Conservation (phyloP, 2,797 vertebrate genomes). For the Miopithecus talapoin region DNA sequence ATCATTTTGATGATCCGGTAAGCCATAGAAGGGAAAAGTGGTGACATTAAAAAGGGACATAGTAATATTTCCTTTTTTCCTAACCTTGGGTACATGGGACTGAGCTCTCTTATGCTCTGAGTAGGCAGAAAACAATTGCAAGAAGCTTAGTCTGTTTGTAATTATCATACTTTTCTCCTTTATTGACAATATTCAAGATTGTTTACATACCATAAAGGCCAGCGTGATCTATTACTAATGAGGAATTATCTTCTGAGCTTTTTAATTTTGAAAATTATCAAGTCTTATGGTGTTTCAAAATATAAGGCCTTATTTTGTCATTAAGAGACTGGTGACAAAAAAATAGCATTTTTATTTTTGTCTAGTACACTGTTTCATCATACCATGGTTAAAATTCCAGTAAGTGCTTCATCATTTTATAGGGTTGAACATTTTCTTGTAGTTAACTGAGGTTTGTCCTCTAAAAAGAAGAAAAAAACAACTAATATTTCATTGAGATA, state of each 20-base stretch:
- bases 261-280: slow-evolving; percentile 26
- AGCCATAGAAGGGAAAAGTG: neutral
- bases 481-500: neutral
- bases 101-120: neutral
- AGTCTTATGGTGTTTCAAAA: neutral
- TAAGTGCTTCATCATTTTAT: neutral
- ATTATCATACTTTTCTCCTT: slow-evolving; percentile 7
- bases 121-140: neutral
- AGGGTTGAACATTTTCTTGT: neutral
- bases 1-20: slow-evolving; percentile 28
- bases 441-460: slow-evolving; percentile 3
- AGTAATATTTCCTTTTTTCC: neutral
- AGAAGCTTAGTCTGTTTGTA: slow-evolving; percentile 19
- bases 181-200: neutral
- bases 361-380: neutral
- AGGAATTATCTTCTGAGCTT: neutral
- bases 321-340: neutral
- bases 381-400: neutral
- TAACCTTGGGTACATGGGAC: neutral
- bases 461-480: neutral
- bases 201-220: neutral
- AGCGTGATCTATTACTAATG: slow-evolving; percentile 5
- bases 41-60: neutral
- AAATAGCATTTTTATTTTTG: slow-evolving; percentile 26
- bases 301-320: neutral